Percentiles rank a stretch among this genome's conserved stretches.
Conservation (phyloP, 2,797 vertebrate species). For the Tokudaia muenninki region DNA sequence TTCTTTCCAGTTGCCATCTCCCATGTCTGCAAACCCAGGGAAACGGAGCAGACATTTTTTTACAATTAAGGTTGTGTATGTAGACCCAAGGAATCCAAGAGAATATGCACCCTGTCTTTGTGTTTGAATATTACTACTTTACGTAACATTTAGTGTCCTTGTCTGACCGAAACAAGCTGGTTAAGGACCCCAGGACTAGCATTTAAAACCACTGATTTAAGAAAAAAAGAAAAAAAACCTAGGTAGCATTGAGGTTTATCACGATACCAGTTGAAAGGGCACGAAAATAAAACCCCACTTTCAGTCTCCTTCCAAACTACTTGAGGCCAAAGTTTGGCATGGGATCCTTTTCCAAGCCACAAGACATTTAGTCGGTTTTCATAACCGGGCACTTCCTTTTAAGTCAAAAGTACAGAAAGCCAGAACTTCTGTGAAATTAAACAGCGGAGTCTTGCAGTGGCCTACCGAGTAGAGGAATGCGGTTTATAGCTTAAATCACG, state of each 20-base stretch:
- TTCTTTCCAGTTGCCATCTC: not conserved
- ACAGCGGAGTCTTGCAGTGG: slow-evolving; percentile 80
- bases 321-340: slow-evolving; percentile 84
- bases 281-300: slow-evolving; percentile 14
- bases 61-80: slow-evolving; percentile 38
- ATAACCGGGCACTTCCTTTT: slow-evolving; percentile 86
- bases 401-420: slow-evolving; percentile 81
- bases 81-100: not conserved
- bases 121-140: slow-evolving; percentile 47
- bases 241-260: slow-evolving; percentile 73
- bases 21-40: not conserved
- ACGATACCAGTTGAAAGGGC: slow-evolving; percentile 39
- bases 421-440: slow-evolving; percentile 80
- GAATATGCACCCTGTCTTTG: not conserved
- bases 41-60: not conserved
- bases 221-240: not conserved
- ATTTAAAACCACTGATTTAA: slow-evolving; percentile 50
- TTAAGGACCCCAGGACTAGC: not conserved
- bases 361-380: slow-evolving; percentile 78
- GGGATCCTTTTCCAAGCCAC: slow-evolving; percentile 74
- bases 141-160: not conserved
- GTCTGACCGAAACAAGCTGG: not conserved
- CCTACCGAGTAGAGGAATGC: slow-evolving; percentile 35
- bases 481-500: slow-evolving; percentile 12
- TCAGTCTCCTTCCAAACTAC: slow-evolving; percentile 73